Base-by-base conservation (phyloP, 2,797 vertebrate species). In the Danio choprae region DNA sequence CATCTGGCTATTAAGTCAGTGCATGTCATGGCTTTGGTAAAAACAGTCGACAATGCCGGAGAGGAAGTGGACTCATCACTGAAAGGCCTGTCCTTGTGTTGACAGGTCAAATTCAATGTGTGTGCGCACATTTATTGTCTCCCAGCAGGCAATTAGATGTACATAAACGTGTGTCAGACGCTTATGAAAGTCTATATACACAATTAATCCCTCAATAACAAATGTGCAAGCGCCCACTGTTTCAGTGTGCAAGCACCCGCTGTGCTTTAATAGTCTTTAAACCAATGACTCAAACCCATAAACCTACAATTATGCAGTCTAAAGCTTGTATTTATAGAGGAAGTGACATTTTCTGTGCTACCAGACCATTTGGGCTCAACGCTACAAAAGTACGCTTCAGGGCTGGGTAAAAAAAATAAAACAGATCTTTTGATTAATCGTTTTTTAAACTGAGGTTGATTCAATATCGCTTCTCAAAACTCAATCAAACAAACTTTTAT, bases 221-320 rank as follows among this genome's bases (percentile, higher is more conserved):
- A 60, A 48, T 69, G 7, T 40, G 76, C 29, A 29, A 29, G 29
- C 29, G 29, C 29, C 29, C 29, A 29, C 29, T 60, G 41, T 65
- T 64, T 59, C 48, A n/a, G 18, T 5, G 44, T 10, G 73, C 43
- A 65, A 50, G 40, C 76, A 68, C 46, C 58, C 18, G 59, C 50
- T 70, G 77, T 55, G 13, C 18, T 41, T 40, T 77, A 78, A 83
- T 50, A 22, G 62, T 53, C 51, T 62, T 18, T 69, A 76, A 74
- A 74, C 40, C 77, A 75, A 74, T 60, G 50, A 77, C 64, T 50
- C 69, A 43, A 81, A 74, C 22, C 81, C 75, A 67, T 38, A 81
- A 55, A 51, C 59, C 43, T 12, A 51, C 70, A 76, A 78, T 83
- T 70, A 60, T 18, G 29, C 71, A 55, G 29, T 43, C 70, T 44